Evolutionary conservation across 1,140 invertebrate genomes (phyloP).

Genomic region (Samia ricini): DNA sequence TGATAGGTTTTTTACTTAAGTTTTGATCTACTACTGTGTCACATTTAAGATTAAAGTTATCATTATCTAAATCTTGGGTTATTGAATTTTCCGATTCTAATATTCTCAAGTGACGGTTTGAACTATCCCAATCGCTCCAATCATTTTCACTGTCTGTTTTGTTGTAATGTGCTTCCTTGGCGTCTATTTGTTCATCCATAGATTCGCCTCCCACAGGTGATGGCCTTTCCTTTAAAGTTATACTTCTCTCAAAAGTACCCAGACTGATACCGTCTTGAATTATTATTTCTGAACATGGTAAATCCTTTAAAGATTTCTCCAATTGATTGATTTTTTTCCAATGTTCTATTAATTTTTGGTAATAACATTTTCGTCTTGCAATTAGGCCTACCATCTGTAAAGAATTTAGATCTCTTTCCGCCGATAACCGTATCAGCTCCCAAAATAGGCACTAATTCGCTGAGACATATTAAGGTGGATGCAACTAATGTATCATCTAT

Average conservation of each 20-base stretch:
- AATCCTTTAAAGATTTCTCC: conserved; percentile 47
- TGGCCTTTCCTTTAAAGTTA: conserved; percentile 83
- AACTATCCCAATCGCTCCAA: conserved; percentile 90
- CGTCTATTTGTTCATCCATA: conserved; percentile 75
- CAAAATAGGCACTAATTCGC: conserved; percentile 89
- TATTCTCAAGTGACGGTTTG: conserved; percentile 28
- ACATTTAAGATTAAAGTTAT: conserved; percentile 8
- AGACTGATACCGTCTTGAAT: conserved; percentile 37
- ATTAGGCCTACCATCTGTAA: conserved; percentile 88
- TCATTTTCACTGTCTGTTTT: conserved; percentile 62
- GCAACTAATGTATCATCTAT: conserved; percentile 88
- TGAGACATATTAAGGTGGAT: conserved; percentile 86
- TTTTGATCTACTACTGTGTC: neutral
- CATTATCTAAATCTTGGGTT: neutral
- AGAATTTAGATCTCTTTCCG: conserved; percentile 86
- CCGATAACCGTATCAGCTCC: conserved; percentile 89
- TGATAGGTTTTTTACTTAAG: neutral
- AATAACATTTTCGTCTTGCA: conserved; percentile 50
- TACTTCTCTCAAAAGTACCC: conserved; percentile 48
- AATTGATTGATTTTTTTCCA: conserved; percentile 30
- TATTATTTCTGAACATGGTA: conserved; percentile 49
- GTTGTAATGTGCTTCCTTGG: conserved; percentile 34
- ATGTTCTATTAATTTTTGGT: conserved; percentile 24
- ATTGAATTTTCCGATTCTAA: conserved; percentile 10
- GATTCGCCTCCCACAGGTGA: conserved; percentile 90